Evolutionary conservation across 2,113 vertebrate species (phyloP), one percentile per base, ranked within the genome.

Genomic region (Halcyon senegalensis): DNA sequence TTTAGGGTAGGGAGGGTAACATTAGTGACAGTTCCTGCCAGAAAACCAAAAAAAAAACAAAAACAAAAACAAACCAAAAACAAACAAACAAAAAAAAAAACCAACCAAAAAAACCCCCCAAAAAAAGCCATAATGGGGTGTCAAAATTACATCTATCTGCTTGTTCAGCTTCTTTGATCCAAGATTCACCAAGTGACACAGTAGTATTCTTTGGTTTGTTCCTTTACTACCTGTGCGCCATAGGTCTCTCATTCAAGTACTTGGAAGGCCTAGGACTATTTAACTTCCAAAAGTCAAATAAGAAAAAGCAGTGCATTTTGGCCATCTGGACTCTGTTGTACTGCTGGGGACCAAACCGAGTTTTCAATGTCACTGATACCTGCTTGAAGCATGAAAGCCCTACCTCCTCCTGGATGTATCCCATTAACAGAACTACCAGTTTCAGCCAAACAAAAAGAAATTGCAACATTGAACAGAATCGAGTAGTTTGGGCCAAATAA

Each of bases 61-160:
- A 35, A 35, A n/a, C n/a, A n/a, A n/a, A n/a, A n/a, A n/a, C n/a
- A n/a, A n/a, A n/a, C n/a, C n/a, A n/a, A n/a, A n/a, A n/a, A n/a
- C n/a, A n/a, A n/a, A n/a, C n/a, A n/a, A n/a, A n/a, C n/a, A n/a
- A n/a, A n/a, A n/a, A n/a, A n/a, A n/a, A n/a, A n/a, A n/a, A n/a
- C n/a, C n/a, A n/a, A n/a, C n/a, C n/a, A n/a, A n/a, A n/a, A n/a
- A n/a, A n/a, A n/a, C n/a, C n/a, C n/a, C n/a, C n/a, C n/a, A 44
- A 20, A 44, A 18, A 8, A 18, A 44, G 8, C 27, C n/a, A 9
- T 58, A 43, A 44, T 0, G 16, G 21, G 3, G 4, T 50, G 16
- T 73, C 39, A 84, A 84, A 90, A 58, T 44, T 66, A 55, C 43
- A 20, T 41, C 23, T 56, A 60, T 31, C 27, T 58, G 44, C 13